Conservation (phyloP, 2,797 vertebrate genomes). For the Pogoniulus pusillus region DNA sequence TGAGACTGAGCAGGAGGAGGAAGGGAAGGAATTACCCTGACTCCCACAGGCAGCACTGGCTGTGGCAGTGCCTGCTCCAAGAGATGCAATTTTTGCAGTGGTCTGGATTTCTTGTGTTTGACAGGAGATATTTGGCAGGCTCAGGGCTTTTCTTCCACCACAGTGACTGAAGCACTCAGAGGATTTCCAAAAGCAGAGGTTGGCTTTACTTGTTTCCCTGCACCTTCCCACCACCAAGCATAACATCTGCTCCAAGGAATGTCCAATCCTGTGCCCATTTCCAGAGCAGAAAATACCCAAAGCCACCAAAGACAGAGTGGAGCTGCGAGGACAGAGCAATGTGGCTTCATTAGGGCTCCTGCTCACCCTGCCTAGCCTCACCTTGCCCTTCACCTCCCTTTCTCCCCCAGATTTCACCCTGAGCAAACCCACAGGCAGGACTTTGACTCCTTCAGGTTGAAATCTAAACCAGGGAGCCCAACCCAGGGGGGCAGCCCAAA, state of each 20-base stretch:
- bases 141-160: neutral
- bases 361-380: accelerated
- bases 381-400: neutral
- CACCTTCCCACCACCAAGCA: neutral
- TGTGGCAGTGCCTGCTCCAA: accelerated
- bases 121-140: neutral
- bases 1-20: neutral
- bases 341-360: neutral
- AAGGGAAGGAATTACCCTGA: neutral
- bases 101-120: neutral
- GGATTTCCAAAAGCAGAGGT: neutral
- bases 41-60: accelerated
- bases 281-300: neutral
- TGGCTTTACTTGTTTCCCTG: neutral
- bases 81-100: neutral
- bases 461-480: neutral
- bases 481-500: neutral
- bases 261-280: neutral
- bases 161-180: accelerated
- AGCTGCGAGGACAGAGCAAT: neutral
- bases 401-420: neutral
- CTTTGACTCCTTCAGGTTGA: neutral
- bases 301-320: neutral
- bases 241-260: neutral
- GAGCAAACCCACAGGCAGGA: neutral